A percentile compares a stretch with the other conserved stretches of the same genome.
These are phyloP conservation scores for Clanis bilineata DNA, from an alignment of 2,888 invertebrate genomes.

Conservation along the genomic window DNA sequence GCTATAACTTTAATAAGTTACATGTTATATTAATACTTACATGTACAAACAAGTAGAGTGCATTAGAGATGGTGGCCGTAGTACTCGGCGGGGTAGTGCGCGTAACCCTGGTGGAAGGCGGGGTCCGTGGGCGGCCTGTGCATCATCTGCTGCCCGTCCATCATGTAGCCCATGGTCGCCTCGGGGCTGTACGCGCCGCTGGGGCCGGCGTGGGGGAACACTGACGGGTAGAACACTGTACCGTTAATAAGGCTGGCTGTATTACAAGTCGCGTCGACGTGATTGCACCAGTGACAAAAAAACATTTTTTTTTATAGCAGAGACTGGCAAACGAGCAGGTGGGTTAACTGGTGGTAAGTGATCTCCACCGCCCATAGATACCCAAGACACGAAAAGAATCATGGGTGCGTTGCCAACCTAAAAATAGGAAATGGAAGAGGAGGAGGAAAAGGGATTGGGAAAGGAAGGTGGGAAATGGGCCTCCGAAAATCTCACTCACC, in stretches of 20 bases:
- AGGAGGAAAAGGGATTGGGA: too few relatives aligned
- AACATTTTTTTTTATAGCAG: too few relatives aligned
- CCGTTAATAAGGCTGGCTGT: conserved; percentile 73
- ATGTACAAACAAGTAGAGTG: conserved; percentile 67
- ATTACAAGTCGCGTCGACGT: not conserved
- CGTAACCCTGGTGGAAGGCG: conserved; percentile 96
- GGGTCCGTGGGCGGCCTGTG: conserved; percentile 97
- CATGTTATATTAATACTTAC: conserved; percentile 57
- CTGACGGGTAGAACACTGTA: conserved; percentile 83
- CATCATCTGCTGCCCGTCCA: conserved; percentile 99
- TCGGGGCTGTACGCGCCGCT: conserved; percentile 98
- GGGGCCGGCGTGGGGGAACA: conserved; percentile 97
- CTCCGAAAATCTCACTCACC: too few relatives aligned
- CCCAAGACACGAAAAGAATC: too few relatives aligned
- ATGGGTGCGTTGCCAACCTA: too few relatives aligned
- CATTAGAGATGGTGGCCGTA: conserved; percentile 96
- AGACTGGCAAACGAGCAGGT: too few relatives aligned
- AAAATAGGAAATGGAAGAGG: too few relatives aligned
- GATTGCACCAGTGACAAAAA: not conserved
- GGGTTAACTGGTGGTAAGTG: too few relatives aligned
- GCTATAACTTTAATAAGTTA: too few relatives aligned
- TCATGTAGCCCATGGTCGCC: conserved; percentile 98
- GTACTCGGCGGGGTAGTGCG: conserved; percentile 95
- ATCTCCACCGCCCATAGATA: too few relatives aligned
- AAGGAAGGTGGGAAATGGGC: too few relatives aligned